Evolutionary conservation across 1,140 invertebrate species (phyloP).

Genomic region (Caenorhabditis latens): DNA sequence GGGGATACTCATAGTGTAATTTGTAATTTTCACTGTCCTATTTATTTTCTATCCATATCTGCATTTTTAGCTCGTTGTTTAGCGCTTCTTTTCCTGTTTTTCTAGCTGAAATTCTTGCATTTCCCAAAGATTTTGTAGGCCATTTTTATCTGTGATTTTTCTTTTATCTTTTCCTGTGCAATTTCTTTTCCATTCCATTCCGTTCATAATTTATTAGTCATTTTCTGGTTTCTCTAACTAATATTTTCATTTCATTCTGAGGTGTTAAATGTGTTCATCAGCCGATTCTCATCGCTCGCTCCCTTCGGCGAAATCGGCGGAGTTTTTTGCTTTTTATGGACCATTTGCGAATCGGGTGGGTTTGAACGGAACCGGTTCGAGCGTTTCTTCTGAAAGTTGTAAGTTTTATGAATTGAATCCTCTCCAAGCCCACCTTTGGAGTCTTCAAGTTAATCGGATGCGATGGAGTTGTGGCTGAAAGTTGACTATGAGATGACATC

Average conservation of each 20-base stretch:
- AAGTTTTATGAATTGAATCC: not conserved
- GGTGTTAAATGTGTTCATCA: conserved; percentile 38
- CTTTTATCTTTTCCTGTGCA: not conserved
- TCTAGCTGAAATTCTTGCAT: not conserved
- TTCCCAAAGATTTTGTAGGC: not conserved
- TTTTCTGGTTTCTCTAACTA: not conserved
- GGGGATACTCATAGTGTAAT: conserved; percentile 1
- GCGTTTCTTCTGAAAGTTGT: not conserved
- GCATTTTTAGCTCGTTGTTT: not conserved
- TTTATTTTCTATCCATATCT: no score
- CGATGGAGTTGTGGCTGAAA: conserved; percentile 10
- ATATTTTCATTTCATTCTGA: not conserved
- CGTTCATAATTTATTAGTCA: not conserved
- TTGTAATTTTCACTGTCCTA: not conserved
- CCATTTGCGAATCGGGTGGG: not conserved
- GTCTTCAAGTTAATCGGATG: conserved; percentile 29
- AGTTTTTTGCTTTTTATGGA: not conserved
- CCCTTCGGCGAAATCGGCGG: not conserved
- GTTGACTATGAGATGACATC: conserved; percentile 30
- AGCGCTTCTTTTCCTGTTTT: not conserved
- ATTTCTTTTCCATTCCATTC: not conserved
- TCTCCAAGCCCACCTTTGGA: not conserved
- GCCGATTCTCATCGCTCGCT: not conserved
- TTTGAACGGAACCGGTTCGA: not conserved
- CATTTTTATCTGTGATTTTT: not conserved